These are phyloP conservation scores for Todus mexicanus DNA, from an alignment of 2,797 vertebrate genomes.

Conservation along the genomic window DNA sequence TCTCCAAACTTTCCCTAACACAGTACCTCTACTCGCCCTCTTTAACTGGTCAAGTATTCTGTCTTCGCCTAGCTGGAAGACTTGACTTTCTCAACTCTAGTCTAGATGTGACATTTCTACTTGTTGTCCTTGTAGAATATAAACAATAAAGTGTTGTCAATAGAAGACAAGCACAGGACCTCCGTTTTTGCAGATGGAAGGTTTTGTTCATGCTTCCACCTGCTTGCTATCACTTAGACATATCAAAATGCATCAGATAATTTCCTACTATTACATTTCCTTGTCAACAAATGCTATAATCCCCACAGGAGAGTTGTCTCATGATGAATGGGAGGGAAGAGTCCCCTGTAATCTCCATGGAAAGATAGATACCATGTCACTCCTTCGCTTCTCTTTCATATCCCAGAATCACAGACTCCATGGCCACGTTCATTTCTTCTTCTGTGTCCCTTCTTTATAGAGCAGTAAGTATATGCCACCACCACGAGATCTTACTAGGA, in stretches of 20 bases:
- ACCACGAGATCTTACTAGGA: not conserved
- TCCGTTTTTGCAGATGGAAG: not conserved
- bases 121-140: not conserved
- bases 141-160: not conserved
- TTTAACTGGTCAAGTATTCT: not conserved
- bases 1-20: not conserved
- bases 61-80: not conserved
- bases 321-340: not conserved
- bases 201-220: not conserved
- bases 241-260: slow-evolving; percentile 33
- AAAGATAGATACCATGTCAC: not conserved
- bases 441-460: not conserved
- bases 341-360: not conserved
- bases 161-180: not conserved
- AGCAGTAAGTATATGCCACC: not conserved
- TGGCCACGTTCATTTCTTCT: not conserved
- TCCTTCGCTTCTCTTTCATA: not conserved
- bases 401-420: not conserved
- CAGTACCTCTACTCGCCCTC: accelerated
- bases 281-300: slow-evolving; percentile 20
- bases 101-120: not conserved
- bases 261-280: slow-evolving; percentile 46
- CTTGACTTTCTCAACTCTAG: not conserved
- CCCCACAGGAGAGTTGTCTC: not conserved
- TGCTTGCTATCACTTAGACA: not conserved